Evolutionary conservation across 1,140 invertebrate genomes (phyloP).

Genomic region (Brachionus manjavacas): DNA sequence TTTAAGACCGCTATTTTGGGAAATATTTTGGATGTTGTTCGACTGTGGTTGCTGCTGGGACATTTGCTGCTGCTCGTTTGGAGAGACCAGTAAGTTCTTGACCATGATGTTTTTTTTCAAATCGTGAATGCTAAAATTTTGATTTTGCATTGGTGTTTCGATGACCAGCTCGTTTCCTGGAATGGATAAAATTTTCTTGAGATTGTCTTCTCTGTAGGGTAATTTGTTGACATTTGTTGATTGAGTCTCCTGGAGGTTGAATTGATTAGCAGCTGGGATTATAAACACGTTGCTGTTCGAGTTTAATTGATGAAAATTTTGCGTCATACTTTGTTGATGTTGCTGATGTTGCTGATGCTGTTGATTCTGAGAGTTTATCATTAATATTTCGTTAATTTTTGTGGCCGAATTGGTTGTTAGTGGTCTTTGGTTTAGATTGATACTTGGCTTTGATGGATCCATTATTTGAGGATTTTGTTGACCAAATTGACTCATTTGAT

Average conservation of each 20-base stretch:
- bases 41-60: background rate
- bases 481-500: background rate
- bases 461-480: background rate
- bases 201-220: background rate
- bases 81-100: background rate
- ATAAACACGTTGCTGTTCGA: background rate
- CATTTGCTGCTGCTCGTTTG: background rate
- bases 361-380: background rate
- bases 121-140: background rate
- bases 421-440: background rate
- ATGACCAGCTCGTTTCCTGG: background rate
- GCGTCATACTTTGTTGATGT: background rate
- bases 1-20: background rate
- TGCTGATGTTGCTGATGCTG: background rate
- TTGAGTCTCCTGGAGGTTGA: background rate
- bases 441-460: background rate
- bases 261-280: background rate
- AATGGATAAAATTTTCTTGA: background rate
- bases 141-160: background rate
- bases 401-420: background rate
- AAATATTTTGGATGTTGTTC: background rate
- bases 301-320: background rate
- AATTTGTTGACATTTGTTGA: background rate
- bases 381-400: slow-evolving; percentile 30
- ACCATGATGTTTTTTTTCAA: background rate